These are phyloP conservation scores for Cololabis saira DNA, from an alignment of 2,113 vertebrate species.

Conservation along the genomic window DNA sequence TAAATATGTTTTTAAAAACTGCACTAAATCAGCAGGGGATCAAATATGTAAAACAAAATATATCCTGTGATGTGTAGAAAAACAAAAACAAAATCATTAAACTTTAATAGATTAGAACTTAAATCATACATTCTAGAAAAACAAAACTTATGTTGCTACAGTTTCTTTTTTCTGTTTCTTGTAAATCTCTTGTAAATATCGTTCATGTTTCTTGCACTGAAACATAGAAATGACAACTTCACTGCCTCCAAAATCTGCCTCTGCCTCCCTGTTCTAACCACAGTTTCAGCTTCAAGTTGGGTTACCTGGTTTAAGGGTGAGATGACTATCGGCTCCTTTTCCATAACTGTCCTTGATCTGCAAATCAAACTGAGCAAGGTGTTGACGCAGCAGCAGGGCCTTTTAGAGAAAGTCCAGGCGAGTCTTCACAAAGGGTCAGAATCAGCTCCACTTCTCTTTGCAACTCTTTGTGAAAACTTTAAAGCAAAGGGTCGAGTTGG, in stretches of 20 bases:
- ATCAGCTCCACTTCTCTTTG: too few relatives aligned
- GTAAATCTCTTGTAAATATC: constrained; percentile 19
- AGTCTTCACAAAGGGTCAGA: too few relatives aligned
- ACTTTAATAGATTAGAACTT: neutral
- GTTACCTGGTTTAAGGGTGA: neutral
- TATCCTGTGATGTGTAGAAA: neutral
- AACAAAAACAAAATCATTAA: neutral
- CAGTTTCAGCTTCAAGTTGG: constrained; percentile 29
- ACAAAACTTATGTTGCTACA: neutral
- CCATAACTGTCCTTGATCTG: constrained; percentile 9
- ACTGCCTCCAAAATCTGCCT: constrained; percentile 12
- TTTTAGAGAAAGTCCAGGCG: neutral
- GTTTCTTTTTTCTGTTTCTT: constrained; percentile 22
- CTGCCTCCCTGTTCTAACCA: constrained; percentile 30
- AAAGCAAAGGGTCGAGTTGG: too few relatives aligned
- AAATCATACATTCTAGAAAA: too few relatives aligned
- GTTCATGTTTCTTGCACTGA: constrained; percentile 4
- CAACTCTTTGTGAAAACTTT: too few relatives aligned
- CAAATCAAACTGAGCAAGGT: constrained; percentile 3
- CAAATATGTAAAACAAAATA: neutral
- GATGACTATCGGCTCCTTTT: constrained; percentile 10
- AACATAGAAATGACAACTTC: constrained; percentile 25
- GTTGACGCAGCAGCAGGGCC: neutral
- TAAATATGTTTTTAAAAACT: too few relatives aligned
- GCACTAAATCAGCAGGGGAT: too few relatives aligned